Evolutionary conservation across 2,888 invertebrate species (phyloP), one percentile per base, ranked within the genome.

Genomic region (Lissonota sp.): DNA sequence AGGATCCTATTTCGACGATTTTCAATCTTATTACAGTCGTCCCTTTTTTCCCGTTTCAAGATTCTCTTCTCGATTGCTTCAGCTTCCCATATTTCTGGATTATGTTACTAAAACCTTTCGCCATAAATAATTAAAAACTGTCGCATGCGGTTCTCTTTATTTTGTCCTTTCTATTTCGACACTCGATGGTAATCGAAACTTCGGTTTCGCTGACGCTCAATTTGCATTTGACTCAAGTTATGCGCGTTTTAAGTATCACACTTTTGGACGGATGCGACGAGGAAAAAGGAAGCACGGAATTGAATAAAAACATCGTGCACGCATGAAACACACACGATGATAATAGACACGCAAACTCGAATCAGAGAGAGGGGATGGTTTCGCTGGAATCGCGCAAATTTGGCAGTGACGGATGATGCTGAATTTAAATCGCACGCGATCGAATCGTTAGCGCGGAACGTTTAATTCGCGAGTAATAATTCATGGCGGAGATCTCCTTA

Each of bases 391-490:
- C 62, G 53, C 62, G 75, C 71, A 82, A 82, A 82, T 82, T 82
- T 82, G 80, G 77, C 81, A 83, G 74, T 84, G 84, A 85, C 84
- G 84, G 84, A 86, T 87, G 85, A 84, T 78, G 85, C 87, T 77
- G 85, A 87, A 85, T 85, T 87, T 85, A 86, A 88, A 90, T 90
- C 86, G 85, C 90, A 88, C 89, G 90, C 90, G 89, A 90, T 89
- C 88, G 86, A 87, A 87, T 90, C 88, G 88, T 90, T 90, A 89
- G 86, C 75, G 78, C 83, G 86, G 80, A 81, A 82, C 86, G 26
- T 86, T 86, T 88, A 87, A 87, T 26, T 87, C 85, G 77, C 84
- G 80, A 79, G 86, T 86, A 86, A 90, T 89, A 88, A 87, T 88
- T 90, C 82, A 87, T 86, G 79, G 85, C 83, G 84, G 70, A 79